phyloP scores from a whole-genome alignment of 1,140 invertebrate genomes.

The Drosophila kepulauana region DNA sequence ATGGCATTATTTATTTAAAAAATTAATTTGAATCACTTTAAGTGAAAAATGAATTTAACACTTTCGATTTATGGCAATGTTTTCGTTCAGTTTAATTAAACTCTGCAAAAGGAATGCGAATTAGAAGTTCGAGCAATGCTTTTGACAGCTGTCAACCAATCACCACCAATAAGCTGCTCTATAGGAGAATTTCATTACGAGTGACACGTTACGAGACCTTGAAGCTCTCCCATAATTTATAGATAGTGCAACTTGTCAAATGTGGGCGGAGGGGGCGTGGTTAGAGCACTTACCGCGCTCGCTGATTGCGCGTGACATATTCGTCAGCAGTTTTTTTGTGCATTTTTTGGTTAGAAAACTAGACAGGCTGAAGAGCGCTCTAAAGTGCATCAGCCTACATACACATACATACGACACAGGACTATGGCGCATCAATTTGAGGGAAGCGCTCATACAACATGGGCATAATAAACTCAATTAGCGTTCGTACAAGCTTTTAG shows the following conservation, averaged over 20 bases:
- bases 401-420: neutral
- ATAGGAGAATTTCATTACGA: constrained; percentile 58
- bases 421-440: constrained; percentile 63
- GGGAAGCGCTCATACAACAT: constrained; percentile 25
- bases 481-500: constrained; percentile 73
- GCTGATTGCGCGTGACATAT: constrained; percentile 75
- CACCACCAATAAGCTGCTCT: constrained; percentile 24
- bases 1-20: neutral
- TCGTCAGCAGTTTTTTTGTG: constrained; percentile 69
- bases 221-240: constrained; percentile 61
- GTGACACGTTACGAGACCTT: constrained; percentile 53
- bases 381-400: constrained; percentile 1
- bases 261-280: constrained; percentile 31
- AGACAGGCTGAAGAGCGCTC: constrained; percentile 11
- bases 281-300: constrained; percentile 57
- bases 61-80: constrained; percentile 15
- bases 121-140: constrained; percentile 28
- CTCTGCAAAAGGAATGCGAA: constrained; percentile 11
- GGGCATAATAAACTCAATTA: constrained; percentile 71
- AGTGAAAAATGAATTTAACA: neutral
- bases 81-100: constrained; percentile 53
- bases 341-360: constrained; percentile 47
- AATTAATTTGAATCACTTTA: constrained; percentile 11
- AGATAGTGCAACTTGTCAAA: neutral
- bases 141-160: constrained; percentile 65